These are phyloP conservation scores for Adoxophyes honmai DNA, from an alignment of 1,140 invertebrate genomes.

Conservation along the genomic window DNA sequence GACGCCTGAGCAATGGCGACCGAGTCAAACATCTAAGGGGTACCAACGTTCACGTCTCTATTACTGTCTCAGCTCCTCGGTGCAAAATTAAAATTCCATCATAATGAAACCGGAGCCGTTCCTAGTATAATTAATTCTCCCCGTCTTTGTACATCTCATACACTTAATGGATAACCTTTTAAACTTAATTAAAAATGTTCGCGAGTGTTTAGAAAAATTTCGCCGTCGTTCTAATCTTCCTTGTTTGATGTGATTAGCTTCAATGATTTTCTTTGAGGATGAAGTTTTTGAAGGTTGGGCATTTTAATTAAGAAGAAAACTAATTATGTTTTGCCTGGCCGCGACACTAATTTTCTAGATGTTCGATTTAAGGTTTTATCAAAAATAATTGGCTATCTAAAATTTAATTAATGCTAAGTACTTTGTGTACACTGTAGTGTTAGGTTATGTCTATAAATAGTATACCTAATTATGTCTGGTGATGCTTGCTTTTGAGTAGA, in stretches of 20 bases:
- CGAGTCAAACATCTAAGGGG: neutral
- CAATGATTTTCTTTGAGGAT: neutral
- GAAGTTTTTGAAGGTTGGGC: too few species aligned
- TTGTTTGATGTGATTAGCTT: neutral
- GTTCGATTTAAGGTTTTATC: too few species aligned
- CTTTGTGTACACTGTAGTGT: too few species aligned
- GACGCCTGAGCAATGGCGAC: too few species aligned
- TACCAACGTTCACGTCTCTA: conserved; percentile 11
- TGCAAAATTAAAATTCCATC: conserved; percentile 10
- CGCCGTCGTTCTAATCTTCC: neutral
- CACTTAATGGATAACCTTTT: conserved; percentile 10
- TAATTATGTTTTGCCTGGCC: neutral
- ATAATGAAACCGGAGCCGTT: conserved; percentile 1
- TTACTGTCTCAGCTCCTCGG: conserved; percentile 11
- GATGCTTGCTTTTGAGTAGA: too few species aligned
- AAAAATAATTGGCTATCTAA: too few species aligned
- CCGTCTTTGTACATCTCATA: conserved; percentile 5
- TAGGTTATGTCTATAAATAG: too few species aligned
- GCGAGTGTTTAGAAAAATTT: neutral
- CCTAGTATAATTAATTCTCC: conserved; percentile 6
- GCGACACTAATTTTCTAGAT: too few species aligned
- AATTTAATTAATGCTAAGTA: too few species aligned
- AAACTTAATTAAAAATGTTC: conserved; percentile 9
- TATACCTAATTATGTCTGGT: too few species aligned
- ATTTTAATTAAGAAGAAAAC: too few species aligned